Evolutionary conservation across 2,797 vertebrate genomes (phyloP), one percentile per base, ranked within the genome.

Genomic region (Calcarius lapponicus): DNA sequence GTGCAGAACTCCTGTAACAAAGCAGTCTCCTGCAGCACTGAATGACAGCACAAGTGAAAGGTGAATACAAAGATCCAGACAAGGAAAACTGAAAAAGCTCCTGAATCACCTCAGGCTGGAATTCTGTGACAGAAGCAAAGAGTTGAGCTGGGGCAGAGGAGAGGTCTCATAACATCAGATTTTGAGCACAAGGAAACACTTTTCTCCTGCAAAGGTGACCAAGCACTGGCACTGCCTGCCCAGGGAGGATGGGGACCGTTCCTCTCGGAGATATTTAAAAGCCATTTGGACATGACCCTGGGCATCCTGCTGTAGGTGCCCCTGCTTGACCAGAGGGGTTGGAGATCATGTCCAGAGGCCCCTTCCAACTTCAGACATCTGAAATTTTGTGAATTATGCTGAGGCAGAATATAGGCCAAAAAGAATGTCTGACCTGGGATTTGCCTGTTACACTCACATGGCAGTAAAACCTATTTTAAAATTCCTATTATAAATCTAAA

Each of bases 261-360:
- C 20, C 10, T 13, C 40, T 17, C 6, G 1, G 7, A 58, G 31
- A 31, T 13, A 62, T 0, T 20, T 12, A 45, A 32, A 86, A 80
- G 15, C 4, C 4, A 1, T 19, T 4, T 40, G 15, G 47, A 50
- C 17, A 8, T 0, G 3, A 51, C 6, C 6, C 47, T 74, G 29
- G 10, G 10, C 11, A 84, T 26, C 2, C 16, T 26, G 34, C 21
- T 36, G 24, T 6, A 22, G 13, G 9, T 15, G 13, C 3, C 29
- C 32, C 67, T 75, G 29, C 26, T 45, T 38, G 45, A 75, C 29
- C 50, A 51, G 11, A 10, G 26, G 3, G 4, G 2, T 1, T 58
- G 47, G 53, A 81, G 18, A 61, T 21, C 13, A 36, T 2, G 3
- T 26, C 7, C 17, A 86, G 47, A 54, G 29, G 24, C 8, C 6